Base-by-base conservation (phyloP, 1,140 invertebrate species). In the Heliothis virescens region DNA sequence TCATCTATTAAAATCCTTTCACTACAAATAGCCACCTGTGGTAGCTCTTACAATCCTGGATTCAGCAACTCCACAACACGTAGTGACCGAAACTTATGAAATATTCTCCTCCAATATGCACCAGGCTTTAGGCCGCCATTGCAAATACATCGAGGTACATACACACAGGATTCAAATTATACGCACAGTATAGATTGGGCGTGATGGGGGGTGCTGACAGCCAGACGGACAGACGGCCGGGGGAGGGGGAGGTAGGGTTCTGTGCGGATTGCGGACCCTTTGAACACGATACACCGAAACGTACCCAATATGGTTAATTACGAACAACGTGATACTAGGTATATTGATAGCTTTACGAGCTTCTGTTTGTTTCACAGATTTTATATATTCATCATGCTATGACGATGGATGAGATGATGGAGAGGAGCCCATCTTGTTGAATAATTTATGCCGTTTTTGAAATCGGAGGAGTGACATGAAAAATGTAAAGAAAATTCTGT, bases 81-180 rank as follows among this genome's bases (percentile, higher is more conserved):
- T 41, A 7, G 5, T 41, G 1, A 41, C 9, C 34, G 34, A 41
- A 41, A 41, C 34, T 7, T 41, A 41, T 41, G 5, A 41, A 41
- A 41, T 41, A 41, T 41, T 41, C 34, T 52, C 18, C 10, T 55
- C 2, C 67, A 55, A 41, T 41, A 41, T 57, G 69, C 52, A 67
- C 41, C 10, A 16, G 4, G 29, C 41, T 65, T 65, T 65, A 65
- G n/a, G 12, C 63, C 63, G 16, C 63, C 41, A 67, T 71, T 71
- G 67, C 67, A 71, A 71, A 71, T 41, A 48, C 48, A 67, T 21
- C 41, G 18, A 52, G 48, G 16, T 29, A 71, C 41, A 71, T 48
- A 48, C 63, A 71, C 34, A 41, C 67, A 50, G 67, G 21, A 69
- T 71, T 50, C 67, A 71, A 71, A 71, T 67, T 67, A 67, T 53